A percentile compares a stretch with the other conserved stretches of the same genome.
These are phyloP conservation scores for Anthoscopus minutus DNA, from an alignment of 2,113 vertebrate species.

Conservation along the genomic window DNA sequence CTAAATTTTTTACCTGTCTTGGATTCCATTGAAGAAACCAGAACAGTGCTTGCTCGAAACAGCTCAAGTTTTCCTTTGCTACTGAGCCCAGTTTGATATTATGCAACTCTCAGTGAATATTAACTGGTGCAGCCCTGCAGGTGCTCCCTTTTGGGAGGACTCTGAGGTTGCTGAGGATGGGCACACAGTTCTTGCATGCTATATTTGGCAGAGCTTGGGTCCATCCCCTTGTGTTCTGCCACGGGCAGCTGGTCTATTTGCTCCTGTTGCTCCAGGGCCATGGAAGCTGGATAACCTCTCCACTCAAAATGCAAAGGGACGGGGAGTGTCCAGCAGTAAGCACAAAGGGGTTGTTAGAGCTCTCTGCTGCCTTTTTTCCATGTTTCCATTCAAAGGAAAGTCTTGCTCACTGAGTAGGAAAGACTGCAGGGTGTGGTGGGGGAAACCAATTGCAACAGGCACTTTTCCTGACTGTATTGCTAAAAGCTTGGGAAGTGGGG, in stretches of 20 bases:
- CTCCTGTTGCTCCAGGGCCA: neutral
- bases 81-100: neutral
- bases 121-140: neutral
- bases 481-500: neutral
- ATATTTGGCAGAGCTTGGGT: neutral
- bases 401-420: neutral
- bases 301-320: neutral
- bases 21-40: neutral
- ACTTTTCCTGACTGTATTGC: neutral
- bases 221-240: neutral
- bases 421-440: accelerated
- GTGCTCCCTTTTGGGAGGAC: neutral
- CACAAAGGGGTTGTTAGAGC: neutral
- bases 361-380: neutral
- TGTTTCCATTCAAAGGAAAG: neutral
- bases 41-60: neutral
- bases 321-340: accelerated
- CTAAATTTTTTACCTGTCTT: neutral
- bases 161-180: neutral
- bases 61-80: neutral
- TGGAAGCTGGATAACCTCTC: neutral
- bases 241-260: neutral
- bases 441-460: neutral
- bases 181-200: neutral
- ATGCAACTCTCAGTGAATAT: neutral